Base-by-base conservation (phyloP, 2,113 vertebrate species). In the Callipepla squamata region DNA sequence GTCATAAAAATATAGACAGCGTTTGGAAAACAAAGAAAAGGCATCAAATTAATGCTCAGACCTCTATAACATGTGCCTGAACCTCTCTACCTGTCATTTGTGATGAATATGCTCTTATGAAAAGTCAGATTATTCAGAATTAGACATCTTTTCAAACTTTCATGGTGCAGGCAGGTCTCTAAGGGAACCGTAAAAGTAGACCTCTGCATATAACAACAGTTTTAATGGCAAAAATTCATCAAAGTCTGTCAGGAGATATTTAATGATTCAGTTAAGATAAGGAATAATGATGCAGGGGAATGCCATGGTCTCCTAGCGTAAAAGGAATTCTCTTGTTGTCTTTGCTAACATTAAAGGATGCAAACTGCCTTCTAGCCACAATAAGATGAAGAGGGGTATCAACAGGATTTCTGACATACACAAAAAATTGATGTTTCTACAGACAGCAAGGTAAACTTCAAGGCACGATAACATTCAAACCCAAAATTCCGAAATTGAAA, bases 161-260 rank as follows among this genome's bases (percentile, higher is more conserved):
- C 65, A 93, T 68, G 81, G 90, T 89, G 51, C 81, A 93, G 87
- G 62, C 75, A 92, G 79, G 78, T 95, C 72, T 82, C 87, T 94
- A 95, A 96, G 91, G 92, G 83, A 92, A 79, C 62, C 34, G 82
- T 89, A 86, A 80, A 90, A 96, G 76, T 90, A 95, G 42, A 93
- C 89, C 75, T 81, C 62, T 93, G 38, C 67, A 95, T 93, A 93
- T 93, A 96, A 95, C 95, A 95, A 95, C 90, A 96, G 89, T 96
- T 96, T 94, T 96, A 96, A 96, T 88, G 73, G 94, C 91, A 95
- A 97, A 97, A 96, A 96, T 93, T 96, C 87, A 88, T 95, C 94
- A 94, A 96, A 95, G 90, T 92, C 95, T 96, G 94, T 95, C 94
- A 96, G 82, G 38, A 95, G 90, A 66, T 92, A 96, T 92, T 96